These are phyloP conservation scores for Phania funesta DNA, from an alignment of 2,888 invertebrate genomes.

Conservation along the genomic window DNA sequence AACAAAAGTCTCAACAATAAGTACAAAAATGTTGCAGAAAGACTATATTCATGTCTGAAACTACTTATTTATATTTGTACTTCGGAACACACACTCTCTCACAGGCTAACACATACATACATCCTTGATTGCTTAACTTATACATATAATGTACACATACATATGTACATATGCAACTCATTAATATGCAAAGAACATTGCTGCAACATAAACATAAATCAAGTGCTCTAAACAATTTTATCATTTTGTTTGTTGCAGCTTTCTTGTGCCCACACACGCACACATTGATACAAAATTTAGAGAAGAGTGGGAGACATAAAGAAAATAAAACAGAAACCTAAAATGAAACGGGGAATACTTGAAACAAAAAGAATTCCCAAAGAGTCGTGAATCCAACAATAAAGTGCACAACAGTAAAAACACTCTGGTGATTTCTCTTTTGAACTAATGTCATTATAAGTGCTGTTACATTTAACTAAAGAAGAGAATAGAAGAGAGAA, in stretches of 20 bases:
- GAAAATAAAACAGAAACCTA: not conserved
- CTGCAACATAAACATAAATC: conserved; percentile 59
- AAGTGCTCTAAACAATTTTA: conserved; percentile 59
- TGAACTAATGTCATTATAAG: conserved; percentile 50
- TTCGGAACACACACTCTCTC: not conserved
- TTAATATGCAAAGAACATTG: conserved; percentile 63
- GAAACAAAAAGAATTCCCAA: conserved; percentile 44
- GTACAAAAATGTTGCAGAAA: conserved; percentile 28
- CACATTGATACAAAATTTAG: conserved; percentile 18
- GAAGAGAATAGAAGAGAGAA: not conserved
- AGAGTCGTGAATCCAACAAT: conserved; percentile 15
- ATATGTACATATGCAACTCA: conserved; percentile 49
- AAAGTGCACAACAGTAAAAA: conserved; percentile 27
- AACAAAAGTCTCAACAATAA: conserved; percentile 14
- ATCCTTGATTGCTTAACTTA: conserved; percentile 59
- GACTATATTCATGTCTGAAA: conserved; percentile 18
- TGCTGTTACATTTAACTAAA: conserved; percentile 29
- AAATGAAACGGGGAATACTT: conserved; percentile 38
- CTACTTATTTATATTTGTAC: conserved; percentile 15
- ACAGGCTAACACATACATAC: not conserved
- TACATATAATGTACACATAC: conserved; percentile 34
- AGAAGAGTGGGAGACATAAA: not conserved
- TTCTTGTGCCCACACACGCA: not conserved
- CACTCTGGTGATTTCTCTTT: conserved; percentile 37
- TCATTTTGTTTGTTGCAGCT: conserved; percentile 34